Evolutionary conservation across 2,113 vertebrate genomes (phyloP).

Genomic region (Mesembrinibis cayennensis): DNA sequence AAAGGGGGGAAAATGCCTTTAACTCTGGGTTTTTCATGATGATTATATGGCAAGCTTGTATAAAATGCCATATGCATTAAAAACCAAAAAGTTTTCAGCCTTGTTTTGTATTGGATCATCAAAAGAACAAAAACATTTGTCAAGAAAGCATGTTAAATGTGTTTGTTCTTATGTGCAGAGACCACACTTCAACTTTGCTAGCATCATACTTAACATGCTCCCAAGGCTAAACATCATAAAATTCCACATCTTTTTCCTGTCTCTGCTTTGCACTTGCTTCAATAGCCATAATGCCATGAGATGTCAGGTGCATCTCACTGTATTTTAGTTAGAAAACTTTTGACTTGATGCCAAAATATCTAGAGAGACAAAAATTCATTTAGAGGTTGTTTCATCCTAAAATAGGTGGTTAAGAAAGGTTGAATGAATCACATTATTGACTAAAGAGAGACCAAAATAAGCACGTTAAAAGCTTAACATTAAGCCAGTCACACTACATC

Average conservation of each 20-base stretch:
- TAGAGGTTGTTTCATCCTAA: background rate
- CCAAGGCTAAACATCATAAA: background rate
- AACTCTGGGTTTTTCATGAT: rapidly evolving
- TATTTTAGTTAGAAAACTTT: background rate
- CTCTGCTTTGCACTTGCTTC: background rate
- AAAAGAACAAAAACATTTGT: background rate
- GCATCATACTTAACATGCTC: background rate
- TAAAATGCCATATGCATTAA: background rate
- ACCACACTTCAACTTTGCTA: background rate
- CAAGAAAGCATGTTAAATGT: background rate
- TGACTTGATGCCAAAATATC: background rate
- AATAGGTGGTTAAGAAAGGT: background rate
- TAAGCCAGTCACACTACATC: background rate
- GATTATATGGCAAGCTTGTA: background rate
- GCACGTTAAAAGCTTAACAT: background rate
- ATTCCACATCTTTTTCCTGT: background rate
- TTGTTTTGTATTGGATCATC: background rate
- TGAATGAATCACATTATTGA: background rate
- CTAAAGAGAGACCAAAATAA: background rate
- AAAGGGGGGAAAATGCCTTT: background rate
- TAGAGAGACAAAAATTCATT: background rate
- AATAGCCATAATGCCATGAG: background rate
- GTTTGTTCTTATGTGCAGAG: background rate
- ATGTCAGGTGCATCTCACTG: background rate
- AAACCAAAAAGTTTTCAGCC: background rate